Percentiles rank a stretch among this genome's conserved stretches.
phyloP scores from a whole-genome alignment of 2,113 vertebrate species.

The Scatophagus argus region DNA sequence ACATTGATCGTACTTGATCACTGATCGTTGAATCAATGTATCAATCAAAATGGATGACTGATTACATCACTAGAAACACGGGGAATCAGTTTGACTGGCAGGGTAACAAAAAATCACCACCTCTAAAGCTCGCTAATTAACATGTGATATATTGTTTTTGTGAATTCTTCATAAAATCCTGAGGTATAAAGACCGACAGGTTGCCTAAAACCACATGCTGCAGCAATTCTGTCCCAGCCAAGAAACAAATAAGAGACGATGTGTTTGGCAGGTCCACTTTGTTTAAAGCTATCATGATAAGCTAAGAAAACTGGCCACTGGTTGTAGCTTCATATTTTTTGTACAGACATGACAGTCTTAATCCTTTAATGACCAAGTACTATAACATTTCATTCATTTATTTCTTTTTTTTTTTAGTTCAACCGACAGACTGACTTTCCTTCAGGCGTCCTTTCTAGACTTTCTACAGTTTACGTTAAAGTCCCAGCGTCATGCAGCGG shows the following conservation, averaged over 20 bases:
- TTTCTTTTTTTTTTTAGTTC: not conserved
- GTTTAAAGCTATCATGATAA: no score
- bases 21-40: no score
- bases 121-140: not conserved
- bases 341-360: not conserved
- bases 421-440: not conserved
- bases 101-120: no score
- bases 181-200: not conserved
- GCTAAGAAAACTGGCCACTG: not conserved
- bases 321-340: not conserved
- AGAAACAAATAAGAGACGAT: not conserved
- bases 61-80: no score
- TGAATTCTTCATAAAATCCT: not conserved
- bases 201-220: not conserved
- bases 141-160: not conserved
- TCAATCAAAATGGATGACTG: no score
- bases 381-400: not conserved
- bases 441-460: not conserved
- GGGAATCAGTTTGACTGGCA: no score
- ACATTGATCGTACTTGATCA: no score
- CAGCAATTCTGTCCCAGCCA: not conserved
- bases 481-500: not conserved
- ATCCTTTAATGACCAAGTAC: not conserved
- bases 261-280: no score
- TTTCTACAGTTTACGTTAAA: constrained; percentile 10